phyloP scores from a whole-genome alignment of 2,797 vertebrate species.

The Buceros bicornis region DNA sequence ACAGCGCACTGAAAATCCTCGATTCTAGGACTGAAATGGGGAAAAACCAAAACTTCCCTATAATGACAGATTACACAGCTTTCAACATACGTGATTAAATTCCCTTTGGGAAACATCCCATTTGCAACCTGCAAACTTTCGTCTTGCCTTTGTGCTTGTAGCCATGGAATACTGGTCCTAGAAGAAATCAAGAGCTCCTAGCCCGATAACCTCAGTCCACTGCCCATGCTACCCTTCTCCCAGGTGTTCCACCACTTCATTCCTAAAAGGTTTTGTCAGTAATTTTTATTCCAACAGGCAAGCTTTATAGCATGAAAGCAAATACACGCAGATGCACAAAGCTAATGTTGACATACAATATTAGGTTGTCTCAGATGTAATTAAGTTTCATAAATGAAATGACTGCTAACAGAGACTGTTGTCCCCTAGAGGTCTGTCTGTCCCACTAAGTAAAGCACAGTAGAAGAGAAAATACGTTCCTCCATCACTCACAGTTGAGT shows the following conservation, averaged over 20 bases:
- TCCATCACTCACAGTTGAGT: neutral
- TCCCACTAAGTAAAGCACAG: neutral
- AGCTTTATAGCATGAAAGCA: neutral
- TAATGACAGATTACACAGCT: neutral
- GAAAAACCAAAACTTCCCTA: neutral
- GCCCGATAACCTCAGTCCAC: neutral
- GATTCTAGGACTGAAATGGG: neutral
- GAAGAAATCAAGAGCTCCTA: neutral
- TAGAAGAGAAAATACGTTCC: neutral
- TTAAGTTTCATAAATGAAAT: slow-evolving; percentile 6
- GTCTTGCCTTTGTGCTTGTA: neutral
- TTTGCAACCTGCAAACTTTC: neutral
- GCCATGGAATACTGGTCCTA: neutral
- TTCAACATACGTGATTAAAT: neutral
- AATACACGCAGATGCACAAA: neutral
- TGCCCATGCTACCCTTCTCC: neutral
- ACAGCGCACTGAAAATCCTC: neutral
- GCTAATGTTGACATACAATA: neutral
- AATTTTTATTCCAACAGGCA: neutral
- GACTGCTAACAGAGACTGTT: neutral
- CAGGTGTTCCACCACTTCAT: neutral
- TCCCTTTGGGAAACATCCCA: neutral
- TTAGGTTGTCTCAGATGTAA: neutral
- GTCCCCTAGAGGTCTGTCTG: neutral
- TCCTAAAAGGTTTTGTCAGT: neutral